Conservation (phyloP, 2,113 vertebrate genomes). For the Mohoua ochrocephala region DNA sequence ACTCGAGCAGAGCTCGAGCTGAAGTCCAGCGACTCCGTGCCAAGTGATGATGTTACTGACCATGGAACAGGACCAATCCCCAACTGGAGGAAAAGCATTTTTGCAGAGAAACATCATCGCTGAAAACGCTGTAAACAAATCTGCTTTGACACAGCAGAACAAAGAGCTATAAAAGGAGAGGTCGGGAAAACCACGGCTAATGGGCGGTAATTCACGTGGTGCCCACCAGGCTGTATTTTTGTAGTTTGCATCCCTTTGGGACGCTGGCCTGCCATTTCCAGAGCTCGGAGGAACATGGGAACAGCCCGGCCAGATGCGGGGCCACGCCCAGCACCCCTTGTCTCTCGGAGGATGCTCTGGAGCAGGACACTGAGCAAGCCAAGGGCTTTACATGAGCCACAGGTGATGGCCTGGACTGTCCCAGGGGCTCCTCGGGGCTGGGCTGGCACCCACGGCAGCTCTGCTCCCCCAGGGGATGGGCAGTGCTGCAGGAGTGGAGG, state of each 20-base stretch:
- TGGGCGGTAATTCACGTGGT: background rate
- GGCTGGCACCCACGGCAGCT: background rate
- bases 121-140: background rate
- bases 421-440: background rate
- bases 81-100: background rate
- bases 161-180: slow-evolving; percentile 45
- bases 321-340: rapidly evolving
- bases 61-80: background rate
- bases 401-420: background rate
- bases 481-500: background rate
- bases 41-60: background rate
- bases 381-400: background rate
- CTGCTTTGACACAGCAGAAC: background rate
- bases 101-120: background rate
- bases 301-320: background rate
- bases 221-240: background rate
- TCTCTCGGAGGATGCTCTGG: rapidly evolving
- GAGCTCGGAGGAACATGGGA: background rate
- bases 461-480: background rate
- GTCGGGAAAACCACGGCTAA: background rate
- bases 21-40: background rate
- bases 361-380: rapidly evolving
- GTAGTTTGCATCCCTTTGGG: background rate
- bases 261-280: background rate
- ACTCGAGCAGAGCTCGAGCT: background rate